Percentiles rank a stretch among this genome's conserved stretches.
Evolutionary conservation across 2,888 invertebrate genomes (phyloP).

Genomic region (Eristalis tenax): DNA sequence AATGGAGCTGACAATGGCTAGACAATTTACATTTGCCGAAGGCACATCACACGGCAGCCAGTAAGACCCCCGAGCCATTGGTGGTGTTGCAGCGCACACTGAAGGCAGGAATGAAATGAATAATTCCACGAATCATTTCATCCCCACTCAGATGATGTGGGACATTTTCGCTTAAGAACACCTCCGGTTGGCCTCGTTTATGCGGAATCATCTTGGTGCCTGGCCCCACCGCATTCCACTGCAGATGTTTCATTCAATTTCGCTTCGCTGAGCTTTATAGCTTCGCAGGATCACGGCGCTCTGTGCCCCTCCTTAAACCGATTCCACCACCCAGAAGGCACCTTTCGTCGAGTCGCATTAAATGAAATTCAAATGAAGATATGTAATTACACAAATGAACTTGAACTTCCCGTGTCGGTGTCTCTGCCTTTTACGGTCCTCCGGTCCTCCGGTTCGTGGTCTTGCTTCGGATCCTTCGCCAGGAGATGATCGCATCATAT

Average conservation of each 20-base stretch:
- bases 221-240: neutral
- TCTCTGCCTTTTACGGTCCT: neutral
- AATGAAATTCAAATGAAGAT: slow-evolving; percentile 45
- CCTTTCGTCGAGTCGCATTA: slow-evolving; percentile 10
- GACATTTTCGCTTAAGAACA: neutral
- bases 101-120: neutral
- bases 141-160: neutral
- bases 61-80: neutral
- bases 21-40: neutral
- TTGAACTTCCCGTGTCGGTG: slow-evolving; percentile 22
- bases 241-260: neutral
- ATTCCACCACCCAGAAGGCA: neutral
- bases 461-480: neutral
- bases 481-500: slow-evolving; percentile 25
- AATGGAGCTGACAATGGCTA: neutral
- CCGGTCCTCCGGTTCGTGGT: neutral
- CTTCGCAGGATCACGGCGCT: neutral
- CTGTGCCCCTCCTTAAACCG: no score
- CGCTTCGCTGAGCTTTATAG: neutral
- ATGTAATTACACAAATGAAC: slow-evolving; percentile 60
- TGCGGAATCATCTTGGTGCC: neutral
- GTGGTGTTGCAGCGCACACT: neutral
- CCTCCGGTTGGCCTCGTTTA: slow-evolving; percentile 2
- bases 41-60: neutral
- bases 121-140: neutral